Conservation (phyloP, 2,113 vertebrate species). For the Hippocampus mohnikei region DNA sequence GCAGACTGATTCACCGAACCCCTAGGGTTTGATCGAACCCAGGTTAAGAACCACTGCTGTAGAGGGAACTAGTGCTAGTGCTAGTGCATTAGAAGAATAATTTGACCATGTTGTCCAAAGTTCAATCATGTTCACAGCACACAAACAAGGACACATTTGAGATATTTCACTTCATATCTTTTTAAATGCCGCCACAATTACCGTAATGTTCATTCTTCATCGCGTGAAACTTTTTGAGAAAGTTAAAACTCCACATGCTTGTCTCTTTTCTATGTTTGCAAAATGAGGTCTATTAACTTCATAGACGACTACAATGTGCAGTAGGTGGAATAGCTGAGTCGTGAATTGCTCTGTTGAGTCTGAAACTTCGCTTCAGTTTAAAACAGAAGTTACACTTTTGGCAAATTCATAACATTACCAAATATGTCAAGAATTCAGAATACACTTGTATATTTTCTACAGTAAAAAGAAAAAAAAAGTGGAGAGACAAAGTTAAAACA, state of each 20-base stretch:
- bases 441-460: not conserved
- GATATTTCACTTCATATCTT: constrained; percentile 5
- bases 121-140: not conserved
- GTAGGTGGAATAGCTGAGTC: constrained; percentile 1
- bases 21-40: no score
- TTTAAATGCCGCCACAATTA: not conserved
- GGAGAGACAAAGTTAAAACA: not conserved
- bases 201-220: not conserved
- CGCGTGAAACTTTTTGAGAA: not conserved
- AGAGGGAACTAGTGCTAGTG: no score
- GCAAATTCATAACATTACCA: not conserved
- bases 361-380: not conserved
- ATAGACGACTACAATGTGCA: not conserved
- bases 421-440: not conserved
- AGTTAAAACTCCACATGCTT: not conserved
- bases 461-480: not conserved
- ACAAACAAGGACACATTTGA: not conserved
- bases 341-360: not conserved
- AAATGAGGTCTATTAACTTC: not conserved
- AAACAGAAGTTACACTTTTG: not conserved
- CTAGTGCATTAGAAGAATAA: no score
- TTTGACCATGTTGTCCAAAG: not conserved
- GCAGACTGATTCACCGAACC: no score
- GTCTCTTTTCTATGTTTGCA: no score
- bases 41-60: no score